A percentile compares a stretch with the other conserved stretches of the same genome.
phyloP scores from a whole-genome alignment of 2,888 invertebrate genomes.

The Hydrotaea diabolus region DNA sequence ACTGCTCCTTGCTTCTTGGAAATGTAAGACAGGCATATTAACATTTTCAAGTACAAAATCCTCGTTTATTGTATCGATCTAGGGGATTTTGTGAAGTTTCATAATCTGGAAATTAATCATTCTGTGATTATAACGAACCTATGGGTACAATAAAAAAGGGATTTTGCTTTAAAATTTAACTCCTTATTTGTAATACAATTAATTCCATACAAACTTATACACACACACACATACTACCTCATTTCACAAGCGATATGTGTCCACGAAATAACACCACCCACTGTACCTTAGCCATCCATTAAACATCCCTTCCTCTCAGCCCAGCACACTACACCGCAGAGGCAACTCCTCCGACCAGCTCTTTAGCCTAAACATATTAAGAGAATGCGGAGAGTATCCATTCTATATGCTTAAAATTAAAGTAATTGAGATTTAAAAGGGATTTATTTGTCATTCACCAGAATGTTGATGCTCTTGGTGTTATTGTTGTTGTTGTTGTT shows the following conservation, averaged over 20 bases:
- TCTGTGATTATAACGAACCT: conserved; percentile 52
- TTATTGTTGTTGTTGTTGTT: conserved; percentile 4
- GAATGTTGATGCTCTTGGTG: conserved; percentile 49
- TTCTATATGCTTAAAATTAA: conserved; percentile 66
- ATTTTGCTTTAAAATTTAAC: conserved; percentile 58
- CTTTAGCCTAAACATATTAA: not conserved
- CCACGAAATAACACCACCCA: conserved; percentile 22
- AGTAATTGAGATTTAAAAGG: conserved; percentile 69
- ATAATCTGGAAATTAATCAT: conserved; percentile 62
- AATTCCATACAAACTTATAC: conserved; percentile 32
- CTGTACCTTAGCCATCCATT: conserved; percentile 15
- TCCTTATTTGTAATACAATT: conserved; percentile 52
- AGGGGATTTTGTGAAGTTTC: conserved; percentile 31
- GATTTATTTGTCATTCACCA: conserved; percentile 67
- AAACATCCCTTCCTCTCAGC: not conserved
- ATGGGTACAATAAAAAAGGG: conserved; percentile 45
- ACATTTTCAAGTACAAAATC: conserved; percentile 44
- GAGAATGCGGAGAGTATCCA: conserved; percentile 34
- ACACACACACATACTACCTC: not conserved
- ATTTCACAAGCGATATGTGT: not conserved
- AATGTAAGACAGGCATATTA: conserved; percentile 39
- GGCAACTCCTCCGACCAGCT: not conserved
- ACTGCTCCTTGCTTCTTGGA: not conserved
- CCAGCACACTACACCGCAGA: not conserved
- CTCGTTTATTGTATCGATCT: conserved; percentile 10